Conservation (phyloP, 2,797 vertebrate genomes). For the Fundulus diaphanus region DNA sequence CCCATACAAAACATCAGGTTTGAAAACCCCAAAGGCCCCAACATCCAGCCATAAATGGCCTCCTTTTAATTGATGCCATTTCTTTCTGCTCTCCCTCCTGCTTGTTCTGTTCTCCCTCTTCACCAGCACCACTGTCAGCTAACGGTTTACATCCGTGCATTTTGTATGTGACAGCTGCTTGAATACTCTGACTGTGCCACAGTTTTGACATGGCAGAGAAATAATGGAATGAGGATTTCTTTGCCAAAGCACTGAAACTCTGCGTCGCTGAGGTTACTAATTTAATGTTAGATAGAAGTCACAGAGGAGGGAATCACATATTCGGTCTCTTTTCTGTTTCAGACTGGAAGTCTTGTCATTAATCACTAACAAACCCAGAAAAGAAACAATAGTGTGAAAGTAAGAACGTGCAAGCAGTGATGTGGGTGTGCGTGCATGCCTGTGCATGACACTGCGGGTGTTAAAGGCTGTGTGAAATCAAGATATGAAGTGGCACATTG, state of each 20-base stretch:
- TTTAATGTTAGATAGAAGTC: conserved; percentile 37
- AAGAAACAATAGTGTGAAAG: conserved; percentile 40
- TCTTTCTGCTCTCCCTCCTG: conserved; percentile 36
- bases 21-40: conserved; percentile 27
- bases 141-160: conserved; percentile 32
- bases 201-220: conserved; percentile 35
- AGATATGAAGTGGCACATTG: conserved; percentile 40
- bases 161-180: conserved; percentile 54
- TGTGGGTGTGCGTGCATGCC: conserved; percentile 45
- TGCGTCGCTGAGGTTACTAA: conserved; percentile 12
- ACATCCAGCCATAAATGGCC: conserved; percentile 43
- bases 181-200: conserved; percentile 42
- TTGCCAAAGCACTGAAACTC: conserved; percentile 20
- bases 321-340: conserved; percentile 26
- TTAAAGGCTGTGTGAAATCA: conserved; percentile 36
- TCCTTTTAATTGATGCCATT: conserved; percentile 34
- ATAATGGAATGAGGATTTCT: conserved; percentile 43
- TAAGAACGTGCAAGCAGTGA: conserved; percentile 34
- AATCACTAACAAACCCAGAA: conserved; percentile 33
- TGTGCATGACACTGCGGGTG: conserved; percentile 43
- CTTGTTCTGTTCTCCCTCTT: conserved; percentile 34
- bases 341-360: conserved; percentile 27
- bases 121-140: conserved; percentile 36
- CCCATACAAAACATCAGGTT: conserved; percentile 53
- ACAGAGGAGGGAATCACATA: conserved; percentile 22